Evolutionary conservation across 1,140 invertebrate genomes (phyloP).

Genomic region (Macrobrachium nipponense): DNA sequence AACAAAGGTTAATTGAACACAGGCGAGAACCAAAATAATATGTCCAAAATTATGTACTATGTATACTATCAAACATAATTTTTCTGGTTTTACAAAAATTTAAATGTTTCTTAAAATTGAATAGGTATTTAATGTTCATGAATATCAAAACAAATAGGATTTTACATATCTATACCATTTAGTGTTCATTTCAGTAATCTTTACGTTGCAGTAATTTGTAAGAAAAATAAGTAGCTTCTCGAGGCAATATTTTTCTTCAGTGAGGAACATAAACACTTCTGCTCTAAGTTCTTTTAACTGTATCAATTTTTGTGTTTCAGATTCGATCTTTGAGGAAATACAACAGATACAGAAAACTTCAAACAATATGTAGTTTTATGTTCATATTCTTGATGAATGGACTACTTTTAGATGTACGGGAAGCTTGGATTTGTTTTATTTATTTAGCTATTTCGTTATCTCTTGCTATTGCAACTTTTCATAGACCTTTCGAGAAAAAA

Average conservation of each 20-base stretch:
- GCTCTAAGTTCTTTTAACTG: neutral
- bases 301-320: slow-evolving; percentile 13
- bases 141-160: too few species aligned
- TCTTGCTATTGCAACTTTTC: slow-evolving; percentile 37
- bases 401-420: slow-evolving; percentile 43
- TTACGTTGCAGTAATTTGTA: too few species aligned
- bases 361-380: slow-evolving; percentile 23
- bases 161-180: too few species aligned
- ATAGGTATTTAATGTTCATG: too few species aligned
- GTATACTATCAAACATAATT: too few species aligned
- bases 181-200: too few species aligned
- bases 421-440: slow-evolving; percentile 31
- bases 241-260: too few species aligned
- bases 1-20: too few species aligned
- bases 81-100: too few species aligned
- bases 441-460: slow-evolving; percentile 30
- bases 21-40: too few species aligned
- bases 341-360: slow-evolving; percentile 41
- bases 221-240: neutral
- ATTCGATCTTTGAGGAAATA: slow-evolving; percentile 41
- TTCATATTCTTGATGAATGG: slow-evolving; percentile 25
- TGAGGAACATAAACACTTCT: neutral
- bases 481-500: slow-evolving; percentile 49
- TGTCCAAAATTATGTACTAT: too few species aligned
- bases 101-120: too few species aligned